phyloP scores from a whole-genome alignment of 2,888 invertebrate species.

The Tigriopus californicus region DNA sequence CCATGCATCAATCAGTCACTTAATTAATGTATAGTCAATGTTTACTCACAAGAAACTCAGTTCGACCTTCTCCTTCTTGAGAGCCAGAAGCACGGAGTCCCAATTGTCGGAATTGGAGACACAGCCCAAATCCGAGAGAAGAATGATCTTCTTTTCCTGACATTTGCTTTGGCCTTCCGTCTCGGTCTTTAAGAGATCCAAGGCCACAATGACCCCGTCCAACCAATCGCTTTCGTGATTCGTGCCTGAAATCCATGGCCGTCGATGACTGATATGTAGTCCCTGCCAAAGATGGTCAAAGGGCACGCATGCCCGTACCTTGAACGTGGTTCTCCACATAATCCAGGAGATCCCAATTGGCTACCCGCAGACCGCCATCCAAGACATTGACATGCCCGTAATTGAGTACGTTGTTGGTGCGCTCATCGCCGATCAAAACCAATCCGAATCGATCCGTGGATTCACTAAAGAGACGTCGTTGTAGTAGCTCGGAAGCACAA shows the following conservation, averaged over 20 bases:
- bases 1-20: too few species aligned
- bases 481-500: background rate
- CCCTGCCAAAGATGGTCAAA: too few species aligned
- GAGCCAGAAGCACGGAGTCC: background rate
- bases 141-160: conserved; percentile 4
- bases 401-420: background rate
- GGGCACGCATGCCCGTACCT: too few species aligned
- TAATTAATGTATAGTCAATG: too few species aligned
- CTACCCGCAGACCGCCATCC: too few species aligned
- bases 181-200: background rate
- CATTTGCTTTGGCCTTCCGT: background rate
- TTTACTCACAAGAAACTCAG: background rate
- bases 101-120: background rate
- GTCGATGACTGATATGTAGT: too few species aligned
- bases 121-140: conserved; percentile 6
- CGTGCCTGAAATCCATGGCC: too few species aligned
- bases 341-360: too few species aligned
- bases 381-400: too few species aligned
- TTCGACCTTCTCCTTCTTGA: conserved; percentile 1
- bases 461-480: conserved; percentile 2
- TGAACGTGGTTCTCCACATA: too few species aligned
- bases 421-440: background rate
- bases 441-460: conserved; percentile 6
- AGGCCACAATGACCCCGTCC: background rate
- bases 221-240: background rate